These are phyloP conservation scores for Drosophila neonasuta DNA, from an alignment of 2,888 invertebrate species.

Conservation along the genomic window DNA sequence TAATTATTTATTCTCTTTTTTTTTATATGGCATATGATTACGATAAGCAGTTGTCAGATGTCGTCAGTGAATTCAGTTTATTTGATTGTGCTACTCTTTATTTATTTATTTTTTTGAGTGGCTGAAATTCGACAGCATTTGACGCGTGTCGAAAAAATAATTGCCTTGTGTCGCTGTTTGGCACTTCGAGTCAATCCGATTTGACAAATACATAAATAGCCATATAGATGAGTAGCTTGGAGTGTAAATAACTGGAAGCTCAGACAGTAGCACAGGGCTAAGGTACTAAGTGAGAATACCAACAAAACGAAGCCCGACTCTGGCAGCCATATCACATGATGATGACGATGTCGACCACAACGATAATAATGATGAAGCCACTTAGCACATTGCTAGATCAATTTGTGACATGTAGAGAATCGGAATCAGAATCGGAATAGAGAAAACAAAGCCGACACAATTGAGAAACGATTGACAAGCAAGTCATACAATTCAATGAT, in stretches of 20 bases:
- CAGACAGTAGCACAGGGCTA: slow-evolving; percentile 13
- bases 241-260: background rate
- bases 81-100: slow-evolving; percentile 7
- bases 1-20: slow-evolving; percentile 11
- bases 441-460: background rate
- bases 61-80: slow-evolving; percentile 9
- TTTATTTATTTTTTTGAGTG: background rate
- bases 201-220: background rate
- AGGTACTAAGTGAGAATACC: slow-evolving; percentile 31
- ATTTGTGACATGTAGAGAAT: slow-evolving; percentile 16
- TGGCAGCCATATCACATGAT: slow-evolving; percentile 52
- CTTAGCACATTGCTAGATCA: slow-evolving; percentile 52
- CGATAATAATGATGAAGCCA: slow-evolving; percentile 33
- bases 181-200: slow-evolving; percentile 10
- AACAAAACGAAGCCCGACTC: slow-evolving; percentile 20
- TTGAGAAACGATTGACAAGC: background rate
- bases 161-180: slow-evolving; percentile 16
- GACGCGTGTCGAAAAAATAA: slow-evolving; percentile 31
- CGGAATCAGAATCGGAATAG: background rate
- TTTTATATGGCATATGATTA: slow-evolving; percentile 10
- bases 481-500: background rate
- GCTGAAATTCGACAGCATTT: slow-evolving; percentile 1
- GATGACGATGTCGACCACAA: background rate
- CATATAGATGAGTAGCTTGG: background rate
- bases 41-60: slow-evolving; percentile 17